Evolutionary conservation across 2,797 vertebrate genomes (phyloP).

Genomic region (Pitangus sulphuratus): DNA sequence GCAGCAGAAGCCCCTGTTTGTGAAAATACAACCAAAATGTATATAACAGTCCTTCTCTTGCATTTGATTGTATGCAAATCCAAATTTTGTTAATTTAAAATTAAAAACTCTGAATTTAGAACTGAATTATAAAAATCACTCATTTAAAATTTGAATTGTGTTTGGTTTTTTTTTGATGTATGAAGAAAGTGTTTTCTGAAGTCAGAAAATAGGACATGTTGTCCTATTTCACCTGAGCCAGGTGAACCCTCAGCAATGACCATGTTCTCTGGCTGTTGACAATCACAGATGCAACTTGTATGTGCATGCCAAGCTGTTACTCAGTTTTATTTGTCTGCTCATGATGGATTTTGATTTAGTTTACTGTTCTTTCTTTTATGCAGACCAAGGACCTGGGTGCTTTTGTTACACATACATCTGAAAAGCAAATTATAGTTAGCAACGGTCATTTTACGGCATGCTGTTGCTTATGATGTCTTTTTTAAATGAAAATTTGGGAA

Average conservation of each 20-base stretch:
- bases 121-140: not conserved
- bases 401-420: not conserved
- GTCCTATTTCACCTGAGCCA: not conserved
- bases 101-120: not conserved
- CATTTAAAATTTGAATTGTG: not conserved
- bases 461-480: not conserved
- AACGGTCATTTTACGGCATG: not conserved
- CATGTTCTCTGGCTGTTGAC: not conserved
- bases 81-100: not conserved
- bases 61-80: not conserved
- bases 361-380: not conserved
- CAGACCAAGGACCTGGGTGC: not conserved
- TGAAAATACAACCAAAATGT: not conserved
- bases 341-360: not conserved
- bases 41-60: not conserved
- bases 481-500: not conserved
- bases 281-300: not conserved
- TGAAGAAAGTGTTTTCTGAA: not conserved
- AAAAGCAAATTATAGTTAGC: not conserved
- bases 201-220: not conserved
- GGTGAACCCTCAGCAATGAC: not conserved
- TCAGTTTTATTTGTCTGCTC: not conserved
- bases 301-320: not conserved
- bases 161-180: not conserved
- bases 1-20: not conserved